phyloP scores from a whole-genome alignment of 2,888 invertebrate genomes.

The Adelognathus sp. region DNA sequence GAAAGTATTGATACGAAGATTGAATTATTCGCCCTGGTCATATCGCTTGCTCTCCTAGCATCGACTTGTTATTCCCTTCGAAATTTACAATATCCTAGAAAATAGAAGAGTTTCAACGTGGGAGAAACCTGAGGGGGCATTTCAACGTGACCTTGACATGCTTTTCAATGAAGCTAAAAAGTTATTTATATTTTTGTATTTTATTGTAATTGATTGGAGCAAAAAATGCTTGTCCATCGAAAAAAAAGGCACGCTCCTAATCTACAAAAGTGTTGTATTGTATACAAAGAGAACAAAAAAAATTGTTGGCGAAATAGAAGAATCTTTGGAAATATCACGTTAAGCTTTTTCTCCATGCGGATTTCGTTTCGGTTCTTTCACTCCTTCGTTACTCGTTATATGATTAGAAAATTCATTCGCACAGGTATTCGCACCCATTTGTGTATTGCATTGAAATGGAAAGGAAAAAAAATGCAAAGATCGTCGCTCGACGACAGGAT shows the following conservation, averaged over 20 bases:
- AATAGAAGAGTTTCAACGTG: too few species aligned
- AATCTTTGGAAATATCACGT: conserved; percentile 53
- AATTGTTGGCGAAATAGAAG: conserved; percentile 2
- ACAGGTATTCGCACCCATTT: neutral
- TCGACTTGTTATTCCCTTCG: too few species aligned
- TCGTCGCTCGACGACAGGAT: neutral
- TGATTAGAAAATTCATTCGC: conserved; percentile 21
- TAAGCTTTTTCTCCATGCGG: conserved; percentile 29
- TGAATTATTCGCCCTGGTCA: too few species aligned
- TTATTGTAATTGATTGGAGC: conserved; percentile 21
- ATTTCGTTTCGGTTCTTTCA: neutral
- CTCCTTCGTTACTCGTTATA: conserved; percentile 8
- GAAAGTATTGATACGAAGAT: too few species aligned
- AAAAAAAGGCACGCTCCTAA: conserved; percentile 19
- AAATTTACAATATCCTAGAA: too few species aligned
- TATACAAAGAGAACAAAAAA: conserved; percentile 48
- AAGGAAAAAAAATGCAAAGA: conserved; percentile 12
- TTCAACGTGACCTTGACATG: too few species aligned
- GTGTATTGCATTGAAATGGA: neutral
- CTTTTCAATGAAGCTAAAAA: too few species aligned
- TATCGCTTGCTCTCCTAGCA: too few species aligned
- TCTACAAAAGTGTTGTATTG: conserved; percentile 26
- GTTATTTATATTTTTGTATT: conserved; percentile 37
- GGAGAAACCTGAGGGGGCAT: too few species aligned
- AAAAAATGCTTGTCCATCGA: conserved; percentile 19